phyloP scores from a whole-genome alignment of 2,888 invertebrate genomes.

The Melanostoma scalare region DNA sequence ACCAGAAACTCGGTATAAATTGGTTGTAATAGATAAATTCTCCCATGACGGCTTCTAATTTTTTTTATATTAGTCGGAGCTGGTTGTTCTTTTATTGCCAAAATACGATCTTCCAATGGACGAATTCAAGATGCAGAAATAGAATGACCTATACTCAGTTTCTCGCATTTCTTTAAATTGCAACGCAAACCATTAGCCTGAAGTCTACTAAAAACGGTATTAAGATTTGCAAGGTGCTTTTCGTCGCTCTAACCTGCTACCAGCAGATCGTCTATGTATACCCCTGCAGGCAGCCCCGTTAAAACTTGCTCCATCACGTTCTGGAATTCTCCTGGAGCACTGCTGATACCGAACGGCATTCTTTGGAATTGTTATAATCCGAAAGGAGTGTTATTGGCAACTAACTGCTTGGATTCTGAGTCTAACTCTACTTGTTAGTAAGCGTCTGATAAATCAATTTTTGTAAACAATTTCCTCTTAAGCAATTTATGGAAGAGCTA shows the following conservation, averaged over 20 bases:
- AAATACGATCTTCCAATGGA: slow-evolving; percentile 25
- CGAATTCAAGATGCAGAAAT: slow-evolving; percentile 33
- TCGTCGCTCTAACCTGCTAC: slow-evolving; percentile 40
- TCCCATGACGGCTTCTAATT: too few relatives aligned
- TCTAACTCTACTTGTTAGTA: too few relatives aligned
- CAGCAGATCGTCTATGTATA: slow-evolving; percentile 54
- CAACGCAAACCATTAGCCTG: slow-evolving; percentile 37
- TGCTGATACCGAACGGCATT: too few relatives aligned
- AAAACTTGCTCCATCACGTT: slow-evolving; percentile 10
- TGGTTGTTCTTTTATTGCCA: slow-evolving; percentile 22
- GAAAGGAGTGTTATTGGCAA: too few relatives aligned
- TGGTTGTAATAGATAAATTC: too few relatives aligned
- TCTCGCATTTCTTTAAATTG: slow-evolving; percentile 31
- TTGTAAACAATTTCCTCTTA: too few relatives aligned
- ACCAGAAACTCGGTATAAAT: too few relatives aligned
- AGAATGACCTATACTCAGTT: slow-evolving; percentile 35
- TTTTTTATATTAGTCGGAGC: slow-evolving; percentile 34
- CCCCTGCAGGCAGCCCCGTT: slow-evolving; percentile 10
- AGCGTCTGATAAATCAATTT: too few relatives aligned
- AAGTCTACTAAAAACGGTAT: slow-evolving; percentile 24
- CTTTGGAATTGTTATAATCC: too few relatives aligned
- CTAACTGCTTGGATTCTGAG: too few relatives aligned
- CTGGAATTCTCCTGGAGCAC: too few relatives aligned
- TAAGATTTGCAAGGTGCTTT: slow-evolving; percentile 32
- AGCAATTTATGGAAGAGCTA: too few relatives aligned